A percentile compares a stretch with the other conserved stretches of the same genome.
These are phyloP conservation scores for Oncopeltus fasciatus DNA, from an alignment of 1,140 invertebrate species.

Conservation along the genomic window DNA sequence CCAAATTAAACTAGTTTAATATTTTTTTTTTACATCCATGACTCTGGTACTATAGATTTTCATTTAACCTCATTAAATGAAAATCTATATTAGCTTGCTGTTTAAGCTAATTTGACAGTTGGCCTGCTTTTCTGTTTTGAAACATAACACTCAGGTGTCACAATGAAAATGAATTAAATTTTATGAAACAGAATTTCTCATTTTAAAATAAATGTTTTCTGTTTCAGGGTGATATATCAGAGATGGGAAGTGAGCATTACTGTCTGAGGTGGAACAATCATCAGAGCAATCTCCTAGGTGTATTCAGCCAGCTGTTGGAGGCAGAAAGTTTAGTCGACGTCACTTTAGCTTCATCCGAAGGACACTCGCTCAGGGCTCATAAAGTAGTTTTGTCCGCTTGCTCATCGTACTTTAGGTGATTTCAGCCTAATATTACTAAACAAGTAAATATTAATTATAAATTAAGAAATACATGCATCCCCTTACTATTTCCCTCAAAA, in stretches of 20 bases:
- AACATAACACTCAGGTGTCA: not conserved
- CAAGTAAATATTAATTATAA: not conserved
- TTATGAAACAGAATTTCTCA: too few relatives aligned
- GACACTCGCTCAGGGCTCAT: constrained; percentile 82
- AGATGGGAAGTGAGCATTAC: constrained; percentile 91
- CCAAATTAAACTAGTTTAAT: too few relatives aligned
- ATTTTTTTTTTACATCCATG: too few relatives aligned
- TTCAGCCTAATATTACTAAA: not conserved
- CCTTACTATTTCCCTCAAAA: too few relatives aligned
- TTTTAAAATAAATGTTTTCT: too few relatives aligned
- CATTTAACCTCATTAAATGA: too few relatives aligned
- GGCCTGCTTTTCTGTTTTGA: not conserved
- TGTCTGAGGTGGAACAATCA: constrained; percentile 92
- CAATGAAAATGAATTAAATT: not conserved
- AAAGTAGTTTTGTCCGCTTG: constrained; percentile 89
- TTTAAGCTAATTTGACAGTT: too few relatives aligned
- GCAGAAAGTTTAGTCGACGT: constrained; percentile 89
- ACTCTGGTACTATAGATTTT: too few relatives aligned
- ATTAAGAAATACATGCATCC: too few relatives aligned
- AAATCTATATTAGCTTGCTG: too few relatives aligned
- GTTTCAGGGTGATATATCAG: constrained; percentile 61
- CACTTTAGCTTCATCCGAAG: constrained; percentile 85
- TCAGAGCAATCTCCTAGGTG: constrained; percentile 86
- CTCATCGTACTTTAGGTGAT: constrained; percentile 64
- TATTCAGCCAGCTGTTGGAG: constrained; percentile 85